Evolutionary conservation across 1,140 invertebrate species (phyloP), one percentile per base, ranked within the genome.

Genomic region (Bombus pascuorum): DNA sequence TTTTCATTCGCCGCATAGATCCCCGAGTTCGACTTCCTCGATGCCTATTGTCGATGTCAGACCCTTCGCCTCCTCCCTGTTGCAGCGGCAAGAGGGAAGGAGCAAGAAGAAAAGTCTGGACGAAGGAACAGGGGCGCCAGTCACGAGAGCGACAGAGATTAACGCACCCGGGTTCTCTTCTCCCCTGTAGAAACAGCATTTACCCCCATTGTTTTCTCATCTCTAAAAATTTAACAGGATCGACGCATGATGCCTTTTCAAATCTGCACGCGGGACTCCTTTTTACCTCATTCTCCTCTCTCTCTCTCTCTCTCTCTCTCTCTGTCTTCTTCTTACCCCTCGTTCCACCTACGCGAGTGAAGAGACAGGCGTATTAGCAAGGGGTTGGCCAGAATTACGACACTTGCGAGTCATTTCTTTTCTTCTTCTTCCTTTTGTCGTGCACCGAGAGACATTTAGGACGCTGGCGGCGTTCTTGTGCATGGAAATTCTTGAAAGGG

Each of bases 31-130:
- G 81, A 90, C 85, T 88, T 91, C 77, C 90, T 87, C 90, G 89
- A 86, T 86, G 85, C 83, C 86, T 75, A 91, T 91, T 91, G 90
- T 91, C 90, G 83, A 89, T 71, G 84, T 75, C 86, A 78, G 87
- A 90, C 76, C 90, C 81, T 80, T 84, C 79, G 47, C 62, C 47
- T 34, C 83, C 73, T 44, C 76, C 32, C 53, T 47, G 39, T 47
- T 70, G 57, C 62, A 70, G 25, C 42, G 32, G 34, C 78, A 37
- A 65, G 32, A 18, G 59, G 34, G 57, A 39, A 15, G 65, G 71
- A 85, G 44, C 57, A 83, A 59, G 85, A 76, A 80, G 59, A 34
- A 73, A 86, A 87, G 83, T 82, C 70, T 59, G 76, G 66, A 53
- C 77, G 83, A 76, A 78, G 86, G 78, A 73, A 65, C 28, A 42